These are phyloP conservation scores for Ochlodes sylvanus DNA, from an alignment of 2,888 invertebrate species.

Conservation along the genomic window DNA sequence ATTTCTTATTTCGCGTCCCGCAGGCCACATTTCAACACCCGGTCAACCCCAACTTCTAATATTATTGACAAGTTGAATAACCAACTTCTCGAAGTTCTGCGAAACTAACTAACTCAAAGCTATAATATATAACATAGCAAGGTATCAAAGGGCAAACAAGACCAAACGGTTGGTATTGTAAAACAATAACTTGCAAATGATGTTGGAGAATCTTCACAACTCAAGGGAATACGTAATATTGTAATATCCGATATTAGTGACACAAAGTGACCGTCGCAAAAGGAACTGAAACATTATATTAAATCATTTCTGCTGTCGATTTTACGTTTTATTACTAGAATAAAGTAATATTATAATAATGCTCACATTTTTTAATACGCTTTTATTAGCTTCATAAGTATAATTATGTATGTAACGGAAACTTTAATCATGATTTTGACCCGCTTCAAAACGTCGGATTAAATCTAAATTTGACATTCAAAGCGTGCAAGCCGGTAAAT, in stretches of 20 bases:
- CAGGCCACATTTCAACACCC: conserved; percentile 12
- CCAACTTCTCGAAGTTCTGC: conserved; percentile 17
- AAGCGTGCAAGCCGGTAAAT: no score
- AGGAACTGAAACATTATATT: conserved; percentile 27
- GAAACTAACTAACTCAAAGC: conserved; percentile 19
- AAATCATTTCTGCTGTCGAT: conserved; percentile 3
- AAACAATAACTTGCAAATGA: conserved; percentile 50
- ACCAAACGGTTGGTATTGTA: conserved; percentile 37
- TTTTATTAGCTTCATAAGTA: no score
- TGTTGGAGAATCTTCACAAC: conserved; percentile 31
- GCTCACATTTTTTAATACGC: no score
- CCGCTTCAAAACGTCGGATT: no score
- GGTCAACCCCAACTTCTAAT: conserved; percentile 31
- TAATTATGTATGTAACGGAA: no score
- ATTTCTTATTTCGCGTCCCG: no score
- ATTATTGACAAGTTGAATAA: conserved; percentile 42
- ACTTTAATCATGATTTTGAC: no score
- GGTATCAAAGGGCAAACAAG: conserved; percentile 31
- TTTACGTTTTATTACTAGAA: conserved; percentile 9
- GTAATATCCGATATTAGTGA: conserved; percentile 40
- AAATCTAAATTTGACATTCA: no score
- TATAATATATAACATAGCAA: conserved; percentile 21
- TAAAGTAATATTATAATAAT: neutral
- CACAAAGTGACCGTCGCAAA: conserved; percentile 46
- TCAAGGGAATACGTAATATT: conserved; percentile 42